A percentile compares a stretch with the other conserved stretches of the same genome.
Evolutionary conservation across 2,797 vertebrate genomes (phyloP).

Genomic region (Bucorvus abyssinicus): DNA sequence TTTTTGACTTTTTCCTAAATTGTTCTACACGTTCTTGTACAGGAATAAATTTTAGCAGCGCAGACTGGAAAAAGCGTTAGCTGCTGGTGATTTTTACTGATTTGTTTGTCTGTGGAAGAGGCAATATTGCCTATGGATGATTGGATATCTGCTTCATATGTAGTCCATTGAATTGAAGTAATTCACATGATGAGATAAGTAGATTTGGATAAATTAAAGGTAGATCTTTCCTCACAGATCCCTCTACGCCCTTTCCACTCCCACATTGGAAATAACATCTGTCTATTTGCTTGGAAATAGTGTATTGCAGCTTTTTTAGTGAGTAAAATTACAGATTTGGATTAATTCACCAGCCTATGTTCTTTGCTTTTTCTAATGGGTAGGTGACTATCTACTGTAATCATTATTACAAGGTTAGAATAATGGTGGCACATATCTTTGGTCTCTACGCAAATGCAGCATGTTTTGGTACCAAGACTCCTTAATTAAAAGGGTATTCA

Average conservation of each 20-base stretch:
- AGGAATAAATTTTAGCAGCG: neutral
- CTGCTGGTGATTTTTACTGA: neutral
- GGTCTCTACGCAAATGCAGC: neutral
- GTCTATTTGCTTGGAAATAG: neutral
- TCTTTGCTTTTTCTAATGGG: neutral
- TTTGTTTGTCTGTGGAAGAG: neutral
- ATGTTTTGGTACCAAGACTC: slow-evolving; percentile 14
- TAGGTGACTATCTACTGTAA: slow-evolving; percentile 1
- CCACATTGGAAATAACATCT: neutral
- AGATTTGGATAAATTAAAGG: neutral
- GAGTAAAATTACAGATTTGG: slow-evolving; percentile 7
- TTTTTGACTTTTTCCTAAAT: neutral
- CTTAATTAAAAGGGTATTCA: slow-evolving; percentile 55
- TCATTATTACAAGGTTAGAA: neutral
- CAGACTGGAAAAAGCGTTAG: neutral
- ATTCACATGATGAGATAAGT: neutral
- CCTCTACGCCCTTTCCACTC: neutral
- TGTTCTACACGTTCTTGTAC: neutral
- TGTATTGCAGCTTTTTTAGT: neutral
- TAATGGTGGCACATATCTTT: slow-evolving; percentile 4
- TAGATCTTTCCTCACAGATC: neutral
- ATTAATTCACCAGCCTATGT: neutral
- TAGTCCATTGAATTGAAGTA: neutral
- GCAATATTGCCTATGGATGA: neutral
- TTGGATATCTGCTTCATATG: neutral